phyloP scores from a whole-genome alignment of 2,888 invertebrate genomes.

The Aspidiotus rigidus region DNA sequence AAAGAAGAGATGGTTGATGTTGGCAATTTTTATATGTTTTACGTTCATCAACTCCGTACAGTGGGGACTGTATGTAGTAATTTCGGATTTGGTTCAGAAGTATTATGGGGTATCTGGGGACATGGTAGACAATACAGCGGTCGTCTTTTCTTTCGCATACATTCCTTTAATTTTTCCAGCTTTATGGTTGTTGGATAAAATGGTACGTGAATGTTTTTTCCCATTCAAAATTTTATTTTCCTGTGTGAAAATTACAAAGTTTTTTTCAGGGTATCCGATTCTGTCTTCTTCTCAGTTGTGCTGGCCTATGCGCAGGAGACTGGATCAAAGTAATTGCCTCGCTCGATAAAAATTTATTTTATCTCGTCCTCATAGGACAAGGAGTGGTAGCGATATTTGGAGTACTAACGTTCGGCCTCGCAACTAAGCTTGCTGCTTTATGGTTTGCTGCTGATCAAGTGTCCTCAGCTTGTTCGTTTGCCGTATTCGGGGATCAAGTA shows the following conservation, averaged over 20 bases:
- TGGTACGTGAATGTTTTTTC: slow-evolving; percentile 53
- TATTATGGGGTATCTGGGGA: slow-evolving; percentile 62
- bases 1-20: slow-evolving; percentile 70
- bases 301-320: slow-evolving; percentile 78
- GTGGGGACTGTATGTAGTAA: slow-evolving; percentile 95
- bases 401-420: slow-evolving; percentile 86
- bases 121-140: slow-evolving; percentile 90
- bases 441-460: slow-evolving; percentile 97
- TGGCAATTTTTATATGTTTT: slow-evolving; percentile 76
- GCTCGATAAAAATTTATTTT: slow-evolving; percentile 72
- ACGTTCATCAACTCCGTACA: slow-evolving; percentile 90
- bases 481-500: slow-evolving; percentile 98
- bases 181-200: slow-evolving; percentile 87
- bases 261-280: slow-evolving; percentile 63
- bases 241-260: too few species aligned
- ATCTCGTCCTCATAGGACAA: slow-evolving; percentile 82
- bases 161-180: slow-evolving; percentile 96
- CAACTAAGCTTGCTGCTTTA: slow-evolving; percentile 85
- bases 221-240: too few species aligned
- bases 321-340: slow-evolving; percentile 87
- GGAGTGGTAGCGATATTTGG: slow-evolving; percentile 76
- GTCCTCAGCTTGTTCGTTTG: slow-evolving; percentile 92
- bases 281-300: slow-evolving; percentile 69
- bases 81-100: slow-evolving; percentile 68
- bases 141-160: slow-evolving; percentile 95